Conservation (phyloP, 2,797 vertebrate genomes). For the Enteromius paludinosus region DNA sequence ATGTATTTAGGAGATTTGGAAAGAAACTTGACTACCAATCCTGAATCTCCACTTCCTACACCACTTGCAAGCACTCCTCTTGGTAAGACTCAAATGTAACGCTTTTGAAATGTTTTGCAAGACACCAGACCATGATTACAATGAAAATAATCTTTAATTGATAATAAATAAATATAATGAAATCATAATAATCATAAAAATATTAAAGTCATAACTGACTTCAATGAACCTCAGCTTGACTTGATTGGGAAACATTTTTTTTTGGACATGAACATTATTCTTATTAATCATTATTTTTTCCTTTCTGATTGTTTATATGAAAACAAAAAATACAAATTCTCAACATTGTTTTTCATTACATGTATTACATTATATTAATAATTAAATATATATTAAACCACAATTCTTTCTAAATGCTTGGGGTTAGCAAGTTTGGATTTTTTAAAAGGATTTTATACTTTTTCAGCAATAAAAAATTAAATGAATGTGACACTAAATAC, state of each 20-base stretch:
- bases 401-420: background rate
- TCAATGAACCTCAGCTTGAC: too few relatives aligned
- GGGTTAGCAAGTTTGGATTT: background rate
- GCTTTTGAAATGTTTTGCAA: background rate
- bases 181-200: too few relatives aligned
- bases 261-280: too few relatives aligned
- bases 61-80: slow-evolving; percentile 36
- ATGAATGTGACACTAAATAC: background rate
- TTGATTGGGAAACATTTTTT: background rate
- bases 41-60: slow-evolving; percentile 15
- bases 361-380: too few relatives aligned
- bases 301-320: background rate
- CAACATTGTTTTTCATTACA: background rate
- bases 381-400: background rate
- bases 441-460: background rate
- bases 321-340: background rate
- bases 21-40: slow-evolving; percentile 7
- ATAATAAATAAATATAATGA: too few relatives aligned
- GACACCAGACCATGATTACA: background rate
- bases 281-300: too few relatives aligned
- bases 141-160: background rate
- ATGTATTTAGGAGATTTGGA: slow-evolving; percentile 39
- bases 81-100: slow-evolving; percentile 25
- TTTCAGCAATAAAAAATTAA: background rate
- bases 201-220: too few relatives aligned